Evolutionary conservation across 2,113 vertebrate species (phyloP).

Genomic region (Thunnus maccoyii): DNA sequence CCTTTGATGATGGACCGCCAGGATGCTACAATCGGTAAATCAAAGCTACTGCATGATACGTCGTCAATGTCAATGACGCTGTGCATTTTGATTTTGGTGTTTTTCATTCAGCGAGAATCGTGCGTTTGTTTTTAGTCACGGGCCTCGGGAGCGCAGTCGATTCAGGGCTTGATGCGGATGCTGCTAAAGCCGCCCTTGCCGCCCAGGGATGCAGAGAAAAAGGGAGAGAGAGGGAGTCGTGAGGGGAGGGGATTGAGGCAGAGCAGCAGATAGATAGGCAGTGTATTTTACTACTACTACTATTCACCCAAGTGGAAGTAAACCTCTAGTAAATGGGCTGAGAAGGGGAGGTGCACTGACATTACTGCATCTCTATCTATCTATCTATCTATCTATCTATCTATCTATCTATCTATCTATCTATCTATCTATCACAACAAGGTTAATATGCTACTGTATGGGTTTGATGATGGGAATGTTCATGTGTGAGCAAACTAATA

Average conservation of each 20-base stretch:
- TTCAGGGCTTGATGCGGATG: conserved; percentile 80
- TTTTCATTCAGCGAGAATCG: conserved; percentile 17
- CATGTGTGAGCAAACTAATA: conserved; percentile 9
- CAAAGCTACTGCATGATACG: conserved; percentile 72
- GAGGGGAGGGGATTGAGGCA: conserved; percentile 76
- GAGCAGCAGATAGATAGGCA: conserved; percentile 69
- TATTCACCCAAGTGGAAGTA: conserved; percentile 80
- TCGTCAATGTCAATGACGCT: conserved; percentile 76
- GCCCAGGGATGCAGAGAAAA: conserved; percentile 81
- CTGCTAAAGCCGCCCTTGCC: conserved; percentile 82
- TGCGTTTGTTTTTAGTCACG: conserved; percentile 11
- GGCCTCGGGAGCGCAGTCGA: conserved; percentile 66
- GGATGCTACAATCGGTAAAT: conserved; percentile 81
- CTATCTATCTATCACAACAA: conserved; percentile 32
- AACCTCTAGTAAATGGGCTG: conserved; percentile 73
- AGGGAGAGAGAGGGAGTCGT: conserved; percentile 71
- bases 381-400: conserved; percentile 51
- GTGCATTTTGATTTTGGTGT: conserved; percentile 46
- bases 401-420: conserved; percentile 55
- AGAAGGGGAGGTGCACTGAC: conserved; percentile 55
- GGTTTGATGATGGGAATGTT: conserved; percentile 21
- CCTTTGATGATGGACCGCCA: conserved; percentile 79
- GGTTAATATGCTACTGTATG: conserved; percentile 1
- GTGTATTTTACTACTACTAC: conserved; percentile 80
- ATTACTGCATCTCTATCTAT: conserved; percentile 41